Evolutionary conservation across 2,113 vertebrate species (phyloP).

Genomic region (Kryptolebias marmoratus): DNA sequence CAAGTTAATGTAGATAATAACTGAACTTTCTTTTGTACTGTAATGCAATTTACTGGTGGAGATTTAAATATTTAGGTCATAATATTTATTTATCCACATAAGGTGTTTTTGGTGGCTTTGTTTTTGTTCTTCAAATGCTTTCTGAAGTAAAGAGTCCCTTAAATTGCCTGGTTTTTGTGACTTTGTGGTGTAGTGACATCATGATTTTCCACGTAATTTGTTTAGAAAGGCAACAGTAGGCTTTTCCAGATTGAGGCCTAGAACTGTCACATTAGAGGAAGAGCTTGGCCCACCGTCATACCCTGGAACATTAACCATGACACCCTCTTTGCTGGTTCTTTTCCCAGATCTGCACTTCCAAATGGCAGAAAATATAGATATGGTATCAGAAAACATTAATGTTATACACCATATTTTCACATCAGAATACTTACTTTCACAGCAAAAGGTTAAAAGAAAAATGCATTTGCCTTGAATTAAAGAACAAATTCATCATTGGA

Average conservation of each 20-base stretch:
- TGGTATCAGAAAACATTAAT: slow-evolving; percentile 46
- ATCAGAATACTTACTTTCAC: slow-evolving; percentile 20
- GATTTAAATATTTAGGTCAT: not conserved
- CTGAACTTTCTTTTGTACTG: too few relatives aligned
- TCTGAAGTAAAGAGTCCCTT: slow-evolving; percentile 10
- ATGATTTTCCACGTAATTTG: slow-evolving; percentile 58
- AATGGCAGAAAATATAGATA: slow-evolving; percentile 32
- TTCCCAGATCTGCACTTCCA: slow-evolving; percentile 47
- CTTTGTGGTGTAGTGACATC: slow-evolving; percentile 45
- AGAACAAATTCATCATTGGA: slow-evolving; percentile 65
- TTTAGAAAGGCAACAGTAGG: slow-evolving; percentile 68
- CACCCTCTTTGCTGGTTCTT: slow-evolving; percentile 52
- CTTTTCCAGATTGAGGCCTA: slow-evolving; percentile 64
- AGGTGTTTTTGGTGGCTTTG: not conserved
- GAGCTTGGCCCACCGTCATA: slow-evolving; percentile 65
- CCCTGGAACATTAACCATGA: slow-evolving; percentile 56
- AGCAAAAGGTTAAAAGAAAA: slow-evolving; percentile 16
- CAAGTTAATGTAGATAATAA: too few relatives aligned
- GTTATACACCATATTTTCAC: slow-evolving; percentile 45
- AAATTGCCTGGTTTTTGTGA: slow-evolving; percentile 47
- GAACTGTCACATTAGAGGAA: slow-evolving; percentile 68
- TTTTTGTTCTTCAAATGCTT: not conserved
- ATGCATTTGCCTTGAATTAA: slow-evolving; percentile 40
- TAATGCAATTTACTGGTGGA: too few relatives aligned
- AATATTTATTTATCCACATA: not conserved